Conservation (phyloP, 2,888 invertebrate genomes). For the Brassicogethes aeneus region DNA sequence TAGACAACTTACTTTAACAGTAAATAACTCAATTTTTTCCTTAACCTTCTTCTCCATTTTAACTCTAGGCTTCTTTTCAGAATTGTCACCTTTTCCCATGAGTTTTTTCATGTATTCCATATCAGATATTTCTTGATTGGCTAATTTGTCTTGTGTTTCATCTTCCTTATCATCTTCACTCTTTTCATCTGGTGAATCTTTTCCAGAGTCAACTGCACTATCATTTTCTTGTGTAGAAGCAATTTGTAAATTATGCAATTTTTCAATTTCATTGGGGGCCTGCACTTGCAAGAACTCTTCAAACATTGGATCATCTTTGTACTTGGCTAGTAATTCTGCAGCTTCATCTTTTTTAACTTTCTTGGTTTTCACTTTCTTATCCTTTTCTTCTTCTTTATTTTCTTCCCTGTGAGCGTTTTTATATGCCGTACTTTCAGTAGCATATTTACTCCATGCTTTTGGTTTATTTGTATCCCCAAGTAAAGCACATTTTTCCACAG, state of each 20-base stretch:
- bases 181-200: slow-evolving; percentile 38
- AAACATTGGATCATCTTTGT: slow-evolving; percentile 83
- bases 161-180: slow-evolving; percentile 29
- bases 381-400: slow-evolving; percentile 23
- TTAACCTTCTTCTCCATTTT: slow-evolving; percentile 38
- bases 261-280: slow-evolving; percentile 42
- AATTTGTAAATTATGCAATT: slow-evolving; percentile 19
- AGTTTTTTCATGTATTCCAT: slow-evolving; percentile 65
- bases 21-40: slow-evolving; percentile 43
- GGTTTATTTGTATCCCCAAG: slow-evolving; percentile 66
- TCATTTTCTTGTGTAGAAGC: slow-evolving; percentile 16
- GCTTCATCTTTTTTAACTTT: slow-evolving; percentile 48
- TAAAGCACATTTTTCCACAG: slow-evolving; percentile 63
- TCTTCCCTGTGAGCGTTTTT: slow-evolving; percentile 41
- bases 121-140: slow-evolving; percentile 67
- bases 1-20: slow-evolving; percentile 51
- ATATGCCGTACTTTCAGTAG: slow-evolving; percentile 63
- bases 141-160: slow-evolving; percentile 44
- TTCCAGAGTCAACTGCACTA: slow-evolving; percentile 35
- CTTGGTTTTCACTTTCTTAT: slow-evolving; percentile 24
- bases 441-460: slow-evolving; percentile 89
- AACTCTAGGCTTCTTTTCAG: slow-evolving; percentile 31
- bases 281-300: slow-evolving; percentile 84
- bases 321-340: slow-evolving; percentile 52
- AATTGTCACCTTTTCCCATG: slow-evolving; percentile 34